Percentiles rank a stretch among this genome's conserved stretches.
phyloP scores from a whole-genome alignment of 2,888 invertebrate genomes.

The Pomacea canaliculata region DNA sequence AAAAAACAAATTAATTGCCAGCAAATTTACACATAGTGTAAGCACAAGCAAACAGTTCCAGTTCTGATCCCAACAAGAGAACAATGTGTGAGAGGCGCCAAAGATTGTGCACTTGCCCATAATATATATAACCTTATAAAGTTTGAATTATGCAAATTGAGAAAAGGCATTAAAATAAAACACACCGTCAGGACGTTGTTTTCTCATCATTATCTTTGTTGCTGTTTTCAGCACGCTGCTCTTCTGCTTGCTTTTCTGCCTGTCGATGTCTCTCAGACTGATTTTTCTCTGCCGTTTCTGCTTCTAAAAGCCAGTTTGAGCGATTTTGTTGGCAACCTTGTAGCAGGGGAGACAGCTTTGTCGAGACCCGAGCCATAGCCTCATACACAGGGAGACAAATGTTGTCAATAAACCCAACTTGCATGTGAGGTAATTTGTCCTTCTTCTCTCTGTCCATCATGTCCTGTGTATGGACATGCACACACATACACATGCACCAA shows the following conservation, averaged over 20 bases:
- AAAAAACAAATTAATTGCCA: too few relatives aligned
- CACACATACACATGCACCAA: not conserved
- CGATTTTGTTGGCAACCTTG: slow-evolving; percentile 64
- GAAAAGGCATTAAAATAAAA: too few relatives aligned
- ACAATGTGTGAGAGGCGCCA: too few relatives aligned
- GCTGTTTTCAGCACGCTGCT: slow-evolving; percentile 31
- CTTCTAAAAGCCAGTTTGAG: slow-evolving; percentile 57
- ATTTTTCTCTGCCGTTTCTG: slow-evolving; percentile 45
- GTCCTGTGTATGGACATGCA: slow-evolving; percentile 39
- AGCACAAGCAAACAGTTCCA: too few relatives aligned
- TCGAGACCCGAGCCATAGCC: slow-evolving; percentile 72
- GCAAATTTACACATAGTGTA: too few relatives aligned
- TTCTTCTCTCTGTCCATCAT: slow-evolving; percentile 68
- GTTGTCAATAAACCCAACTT: slow-evolving; percentile 90
- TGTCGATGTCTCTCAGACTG: slow-evolving; percentile 25
- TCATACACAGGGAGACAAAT: slow-evolving; percentile 68
- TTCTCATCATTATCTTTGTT: slow-evolving; percentile 28
- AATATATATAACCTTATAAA: too few relatives aligned
- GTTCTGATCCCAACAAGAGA: too few relatives aligned
- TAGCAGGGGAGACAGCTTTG: slow-evolving; percentile 52
- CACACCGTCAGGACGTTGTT: not conserved
- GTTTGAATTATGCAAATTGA: too few relatives aligned
- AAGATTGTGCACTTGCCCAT: too few relatives aligned
- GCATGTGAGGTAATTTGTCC: slow-evolving; percentile 65
- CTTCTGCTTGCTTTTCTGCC: slow-evolving; percentile 20